These are phyloP conservation scores for Mustela erminea DNA, from an alignment of 2,797 vertebrate genomes.

Conservation along the genomic window DNA sequence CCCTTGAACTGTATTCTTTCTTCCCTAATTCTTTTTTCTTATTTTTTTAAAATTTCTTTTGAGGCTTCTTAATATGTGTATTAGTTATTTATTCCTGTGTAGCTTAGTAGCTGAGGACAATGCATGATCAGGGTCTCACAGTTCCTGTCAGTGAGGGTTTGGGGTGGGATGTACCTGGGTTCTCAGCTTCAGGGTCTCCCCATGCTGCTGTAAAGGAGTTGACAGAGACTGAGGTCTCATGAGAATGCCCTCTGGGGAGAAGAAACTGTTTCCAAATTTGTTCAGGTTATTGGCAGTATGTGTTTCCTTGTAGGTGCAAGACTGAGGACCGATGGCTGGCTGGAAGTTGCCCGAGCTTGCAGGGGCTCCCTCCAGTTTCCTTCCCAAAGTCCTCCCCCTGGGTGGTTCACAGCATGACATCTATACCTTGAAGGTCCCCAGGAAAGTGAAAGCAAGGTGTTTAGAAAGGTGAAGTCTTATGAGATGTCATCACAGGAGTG, in stretches of 20 bases:
- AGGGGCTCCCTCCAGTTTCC: not conserved
- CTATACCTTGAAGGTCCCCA: not conserved
- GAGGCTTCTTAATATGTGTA: not conserved
- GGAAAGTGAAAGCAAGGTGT: not conserved
- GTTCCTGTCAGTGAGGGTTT: not conserved
- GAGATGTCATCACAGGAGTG: not conserved
- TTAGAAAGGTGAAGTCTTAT: not conserved
- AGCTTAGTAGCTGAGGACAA: not conserved
- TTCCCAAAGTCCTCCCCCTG: fast-evolving
- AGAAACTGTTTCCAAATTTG: not conserved
- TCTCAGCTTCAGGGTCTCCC: not conserved
- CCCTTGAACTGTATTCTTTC: too few relatives aligned
- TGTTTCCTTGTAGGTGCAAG: not conserved
- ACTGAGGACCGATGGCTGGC: too few relatives aligned
- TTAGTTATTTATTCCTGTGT: not conserved
- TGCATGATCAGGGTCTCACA: not conserved
- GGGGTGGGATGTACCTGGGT: fast-evolving
- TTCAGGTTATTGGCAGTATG: not conserved
- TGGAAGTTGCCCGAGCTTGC: not conserved
- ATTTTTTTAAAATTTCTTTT: too few relatives aligned
- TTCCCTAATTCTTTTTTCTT: too few relatives aligned
- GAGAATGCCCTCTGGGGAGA: not conserved
- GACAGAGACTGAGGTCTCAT: not conserved
- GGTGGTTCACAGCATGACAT: not conserved
- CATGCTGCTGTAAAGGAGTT: not conserved